These are phyloP conservation scores for Anorthoa munda DNA, from an alignment of 2,888 invertebrate species.

Conservation along the genomic window DNA sequence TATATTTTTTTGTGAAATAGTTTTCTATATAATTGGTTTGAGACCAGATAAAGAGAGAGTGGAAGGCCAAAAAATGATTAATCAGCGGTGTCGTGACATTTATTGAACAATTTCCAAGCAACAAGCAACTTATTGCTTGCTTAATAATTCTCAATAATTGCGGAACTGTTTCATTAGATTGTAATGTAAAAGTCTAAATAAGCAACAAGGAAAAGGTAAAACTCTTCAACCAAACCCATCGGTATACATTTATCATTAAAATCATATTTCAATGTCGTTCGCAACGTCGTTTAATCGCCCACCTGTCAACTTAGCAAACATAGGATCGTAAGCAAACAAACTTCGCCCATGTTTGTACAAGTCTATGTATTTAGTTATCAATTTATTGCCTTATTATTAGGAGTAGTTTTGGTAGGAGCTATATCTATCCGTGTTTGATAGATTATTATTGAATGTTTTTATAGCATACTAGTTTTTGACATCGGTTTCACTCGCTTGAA, in stretches of 20 bases:
- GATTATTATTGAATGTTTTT: slow-evolving; percentile 10
- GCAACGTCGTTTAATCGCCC: slow-evolving; percentile 75
- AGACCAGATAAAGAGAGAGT: no score
- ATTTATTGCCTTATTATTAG: slow-evolving; percentile 61
- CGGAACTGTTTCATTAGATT: no score
- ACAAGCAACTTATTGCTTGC: no score
- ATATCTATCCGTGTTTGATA: background rate
- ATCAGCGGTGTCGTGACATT: no score
- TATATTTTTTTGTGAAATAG: no score
- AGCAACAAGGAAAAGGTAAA: background rate
- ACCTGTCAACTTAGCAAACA: slow-evolving; percentile 77
- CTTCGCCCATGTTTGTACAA: slow-evolving; percentile 63
- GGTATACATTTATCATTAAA: slow-evolving; percentile 64
- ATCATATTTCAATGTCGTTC: slow-evolving; percentile 73
- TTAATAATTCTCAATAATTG: no score
- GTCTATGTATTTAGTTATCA: slow-evolving; percentile 62
- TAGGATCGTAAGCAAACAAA: slow-evolving; percentile 76
- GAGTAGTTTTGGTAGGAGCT: slow-evolving; percentile 32
- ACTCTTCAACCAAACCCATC: background rate
- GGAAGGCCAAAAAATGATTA: no score
- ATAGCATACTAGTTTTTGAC: no score
- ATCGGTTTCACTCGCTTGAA: no score
- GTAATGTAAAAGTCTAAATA: no score
- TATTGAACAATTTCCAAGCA: no score
- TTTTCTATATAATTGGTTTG: no score